Evolutionary conservation across 2,888 invertebrate species (phyloP), one percentile per base, ranked within the genome.

Genomic region (Stenichneumon culpator): DNA sequence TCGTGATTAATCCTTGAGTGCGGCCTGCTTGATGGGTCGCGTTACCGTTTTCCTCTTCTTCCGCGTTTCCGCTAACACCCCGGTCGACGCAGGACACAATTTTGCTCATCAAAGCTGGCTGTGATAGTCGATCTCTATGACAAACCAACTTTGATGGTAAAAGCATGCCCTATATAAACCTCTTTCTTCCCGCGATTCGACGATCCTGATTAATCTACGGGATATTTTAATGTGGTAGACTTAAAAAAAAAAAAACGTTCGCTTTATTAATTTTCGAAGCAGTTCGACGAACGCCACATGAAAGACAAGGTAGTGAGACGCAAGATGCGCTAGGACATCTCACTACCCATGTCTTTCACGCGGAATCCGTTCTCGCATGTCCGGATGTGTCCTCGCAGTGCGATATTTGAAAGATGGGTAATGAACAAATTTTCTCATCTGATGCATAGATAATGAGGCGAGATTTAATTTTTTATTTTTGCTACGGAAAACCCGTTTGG

Each of bases 231-330:
- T 4, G 44, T 4, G 44, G 44, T 16, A 47, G 14, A 47, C 14
- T 11, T 11, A 16, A 47, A 16, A 47, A 16, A 39, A 50, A 70
- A 47, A 69, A 60, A 22, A 54, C 57, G 28, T 63, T 69, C n/a
- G 16, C 16, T 54, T 69, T 44, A 79, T 47, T 32, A 32, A 57
- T 65, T n/a, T 36, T 32, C 44, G 68, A 73, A 78, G 83, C 65
- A 60, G 74, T 22, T 75, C 85, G 93, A 95, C 95, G 90, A 94
- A 93, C 95, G 95, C 97, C 95, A 93, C 97, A 97, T 98, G 98
- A 98, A 98, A 98, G 98, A 98, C 98, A 98, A 97, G 97, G 97
- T 98, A 98, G 98, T 98, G 98, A 98, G 98, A 97, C 96, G 96
- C 95, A 95, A 94, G 93, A 94, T 94, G 94, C 93, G 94, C 94